Evolutionary conservation across 2,113 vertebrate genomes (phyloP), one percentile per base, ranked within the genome.

Genomic region (Phaethornis superciliosus): DNA sequence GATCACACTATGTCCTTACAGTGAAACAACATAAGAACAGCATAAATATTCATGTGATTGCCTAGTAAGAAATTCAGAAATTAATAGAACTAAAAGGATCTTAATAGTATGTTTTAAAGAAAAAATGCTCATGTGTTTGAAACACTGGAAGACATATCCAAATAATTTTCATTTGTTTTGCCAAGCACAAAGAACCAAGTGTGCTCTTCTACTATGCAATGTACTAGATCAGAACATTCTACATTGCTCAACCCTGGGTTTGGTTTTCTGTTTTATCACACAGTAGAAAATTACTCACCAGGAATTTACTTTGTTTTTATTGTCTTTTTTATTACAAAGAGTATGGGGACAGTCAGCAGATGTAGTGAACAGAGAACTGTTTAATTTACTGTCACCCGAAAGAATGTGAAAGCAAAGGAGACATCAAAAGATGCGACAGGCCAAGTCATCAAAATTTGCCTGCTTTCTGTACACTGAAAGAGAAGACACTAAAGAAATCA

Each of bases 361-460:
- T 37, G 42, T 7, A 83, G 37, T 59, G 56, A 90, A 89, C 26
- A 84, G 56, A 67, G 68, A 88, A 75, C 21, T 78, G 65, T 40
- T 77, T 91, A 84, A 89, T 87, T 91, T 89, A 91, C 77, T 64
- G 54, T 91, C 91, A 87, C 78, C 87, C 89, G 56, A 91, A 95
- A 92, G 74, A 71, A 81, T 89, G 5, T 27, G 10, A 79, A 87
- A 92, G 86, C 55, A 95, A 92, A 94, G 52, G 28, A 63, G 69
- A 84, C 40, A 84, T 84, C 86, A 89, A 89, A 92, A 92, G 69
- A 94, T 47, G 20, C 7, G 78, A 9, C 19, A 14, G 60, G 68
- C 44, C 37, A 91, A 92, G 74, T 71, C 77, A 94, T 71, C 69
- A 91, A 64, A 87, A 94, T 87, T 4, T 84, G 33, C 52, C n/a